Conservation (phyloP, 23 tunicate genomes). For the Pegea sp. region DNA sequence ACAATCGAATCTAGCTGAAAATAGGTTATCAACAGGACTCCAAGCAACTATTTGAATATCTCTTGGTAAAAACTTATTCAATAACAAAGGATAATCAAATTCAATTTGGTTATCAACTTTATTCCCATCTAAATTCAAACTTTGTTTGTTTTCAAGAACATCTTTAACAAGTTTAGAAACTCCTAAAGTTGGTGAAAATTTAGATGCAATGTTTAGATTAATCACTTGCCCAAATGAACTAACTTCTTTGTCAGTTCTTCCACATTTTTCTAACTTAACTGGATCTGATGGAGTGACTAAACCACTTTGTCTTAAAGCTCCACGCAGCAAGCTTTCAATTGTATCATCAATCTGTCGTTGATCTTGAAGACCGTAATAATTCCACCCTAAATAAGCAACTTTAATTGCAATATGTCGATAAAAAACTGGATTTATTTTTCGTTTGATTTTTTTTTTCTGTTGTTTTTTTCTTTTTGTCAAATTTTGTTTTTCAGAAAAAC, state of each 20-base stretch:
- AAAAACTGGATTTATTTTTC: conserved; percentile 2
- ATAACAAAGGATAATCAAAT: conserved; percentile 31
- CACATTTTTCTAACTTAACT: conserved; percentile 31
- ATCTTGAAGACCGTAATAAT: conserved; percentile 60
- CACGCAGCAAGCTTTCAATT: conserved; percentile 32
- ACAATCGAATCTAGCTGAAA: conserved; percentile 43
- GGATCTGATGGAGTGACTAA: conserved; percentile 22
- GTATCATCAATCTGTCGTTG: conserved; percentile 35
- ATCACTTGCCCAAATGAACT: conserved; percentile 77
- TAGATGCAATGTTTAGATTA: conserved; percentile 8
- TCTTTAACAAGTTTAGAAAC: background rate
- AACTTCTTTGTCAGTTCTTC: conserved; percentile 86
- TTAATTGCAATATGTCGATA: conserved; percentile 55
- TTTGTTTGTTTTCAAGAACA: background rate
- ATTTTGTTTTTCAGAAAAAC: background rate
- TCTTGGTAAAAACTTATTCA: conserved; percentile 44
- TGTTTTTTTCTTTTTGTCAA: background rate
- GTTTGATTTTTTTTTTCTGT: conserved; percentile 1
- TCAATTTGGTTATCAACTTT: no score
- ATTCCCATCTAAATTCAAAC: no score
- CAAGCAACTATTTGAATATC: conserved; percentile 51
- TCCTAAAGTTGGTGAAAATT: conserved; percentile 3
- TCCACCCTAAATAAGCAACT: conserved; percentile 76
- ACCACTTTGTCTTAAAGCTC: conserved; percentile 19
- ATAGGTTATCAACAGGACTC: conserved; percentile 38